A percentile compares a stretch with the other conserved stretches of the same genome.
Evolutionary conservation across 2,888 invertebrate genomes (phyloP).

Genomic region (Plagiodera versicolora): DNA sequence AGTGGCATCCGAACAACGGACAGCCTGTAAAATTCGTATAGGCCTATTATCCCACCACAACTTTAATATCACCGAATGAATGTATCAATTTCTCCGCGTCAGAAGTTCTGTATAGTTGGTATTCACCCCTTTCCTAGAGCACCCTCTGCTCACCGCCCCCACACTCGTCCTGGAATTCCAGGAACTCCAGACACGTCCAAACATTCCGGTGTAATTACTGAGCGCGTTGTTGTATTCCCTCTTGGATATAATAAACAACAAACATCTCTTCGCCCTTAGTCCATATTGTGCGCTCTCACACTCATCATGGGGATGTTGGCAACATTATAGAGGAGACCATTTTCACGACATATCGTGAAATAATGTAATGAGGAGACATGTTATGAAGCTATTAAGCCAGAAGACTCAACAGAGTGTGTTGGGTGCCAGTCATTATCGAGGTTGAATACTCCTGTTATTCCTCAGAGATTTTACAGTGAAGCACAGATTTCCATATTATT

Average conservation of each 20-base stretch:
- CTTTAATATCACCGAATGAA: slow-evolving; percentile 50
- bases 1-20: no score
- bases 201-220: slow-evolving; percentile 51
- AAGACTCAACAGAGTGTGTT: not conserved
- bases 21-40: no score
- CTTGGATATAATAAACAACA: slow-evolving; percentile 47
- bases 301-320: not conserved
- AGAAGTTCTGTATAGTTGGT: slow-evolving; percentile 38
- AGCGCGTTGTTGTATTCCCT: slow-evolving; percentile 47
- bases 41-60: slow-evolving; percentile 47
- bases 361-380: not conserved
- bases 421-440: no score
- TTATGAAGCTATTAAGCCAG: not conserved
- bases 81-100: slow-evolving; percentile 52
- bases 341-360: not conserved
- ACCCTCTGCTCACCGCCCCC: slow-evolving; percentile 39
- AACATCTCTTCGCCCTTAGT: slow-evolving; percentile 27
- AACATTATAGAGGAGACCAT: not conserved
- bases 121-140: slow-evolving; percentile 44
- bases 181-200: slow-evolving; percentile 52
- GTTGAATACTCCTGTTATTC: no score
- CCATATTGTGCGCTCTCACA: slow-evolving; percentile 9
- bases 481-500: no score
- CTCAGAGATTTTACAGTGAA: no score
- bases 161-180: slow-evolving; percentile 44